Evolutionary conservation across 2,797 vertebrate species (phyloP).

Genomic region (Luscinia megarhynchos): DNA sequence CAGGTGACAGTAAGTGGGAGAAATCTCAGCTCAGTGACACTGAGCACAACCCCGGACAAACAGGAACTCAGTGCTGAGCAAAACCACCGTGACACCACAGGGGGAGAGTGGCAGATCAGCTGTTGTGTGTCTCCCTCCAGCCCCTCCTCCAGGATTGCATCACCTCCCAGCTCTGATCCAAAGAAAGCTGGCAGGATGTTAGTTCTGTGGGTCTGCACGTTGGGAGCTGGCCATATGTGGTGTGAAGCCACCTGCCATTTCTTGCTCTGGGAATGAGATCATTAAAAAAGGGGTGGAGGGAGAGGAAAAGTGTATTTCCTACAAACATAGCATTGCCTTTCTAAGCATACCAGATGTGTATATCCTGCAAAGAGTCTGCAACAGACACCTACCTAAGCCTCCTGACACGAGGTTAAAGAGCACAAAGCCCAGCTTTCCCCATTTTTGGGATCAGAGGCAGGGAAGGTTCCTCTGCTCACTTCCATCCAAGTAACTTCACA

Average conservation of each 20-base stretch:
- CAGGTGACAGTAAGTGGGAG: not conserved
- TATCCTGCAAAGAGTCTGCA: not conserved
- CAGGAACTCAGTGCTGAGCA: fast-evolving
- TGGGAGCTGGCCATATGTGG: not conserved
- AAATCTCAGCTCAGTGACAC: not conserved
- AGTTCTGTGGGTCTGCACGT: not conserved
- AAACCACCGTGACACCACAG: not conserved
- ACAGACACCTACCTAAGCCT: not conserved
- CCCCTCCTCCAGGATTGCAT: not conserved
- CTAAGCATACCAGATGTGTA: not conserved
- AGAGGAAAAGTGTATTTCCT: constrained; percentile 21
- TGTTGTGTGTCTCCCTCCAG: not conserved
- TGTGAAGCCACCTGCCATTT: constrained; percentile 31
- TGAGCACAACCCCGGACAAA: not conserved
- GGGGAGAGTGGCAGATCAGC: not conserved
- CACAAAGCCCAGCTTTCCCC: not conserved
- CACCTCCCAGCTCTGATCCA: not conserved
- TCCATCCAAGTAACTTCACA: not conserved
- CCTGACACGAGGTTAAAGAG: not conserved
- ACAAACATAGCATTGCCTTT: not conserved
- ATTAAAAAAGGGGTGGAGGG: not conserved
- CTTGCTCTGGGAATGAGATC: constrained; percentile 3
- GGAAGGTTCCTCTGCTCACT: not conserved
- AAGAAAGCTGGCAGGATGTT: constrained; percentile 1
- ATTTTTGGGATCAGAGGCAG: not conserved